Percentiles rank a stretch among this genome's conserved stretches.
phyloP scores from a whole-genome alignment of 2,797 vertebrate genomes.

The Pygocentrus nattereri region DNA sequence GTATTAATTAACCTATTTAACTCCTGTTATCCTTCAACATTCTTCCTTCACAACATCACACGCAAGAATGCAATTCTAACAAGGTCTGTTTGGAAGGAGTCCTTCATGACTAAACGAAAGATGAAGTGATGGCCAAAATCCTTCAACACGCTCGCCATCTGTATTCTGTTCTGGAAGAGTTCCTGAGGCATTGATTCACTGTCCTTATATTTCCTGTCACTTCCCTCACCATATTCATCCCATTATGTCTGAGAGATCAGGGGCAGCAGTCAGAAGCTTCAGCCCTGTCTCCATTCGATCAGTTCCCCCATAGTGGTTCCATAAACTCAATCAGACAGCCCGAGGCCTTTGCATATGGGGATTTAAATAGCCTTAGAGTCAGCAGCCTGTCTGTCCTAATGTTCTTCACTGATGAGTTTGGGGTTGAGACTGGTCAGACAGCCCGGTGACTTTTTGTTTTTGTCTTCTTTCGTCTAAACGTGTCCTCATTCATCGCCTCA shows the following conservation, averaged over 20 bases:
- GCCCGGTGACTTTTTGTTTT: slow-evolving; percentile 17
- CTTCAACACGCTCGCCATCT: background rate
- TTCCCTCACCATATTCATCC: slow-evolving; percentile 3
- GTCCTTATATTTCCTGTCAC: slow-evolving; percentile 5
- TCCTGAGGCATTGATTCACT: slow-evolving; percentile 10
- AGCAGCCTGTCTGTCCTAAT: slow-evolving; percentile 69
- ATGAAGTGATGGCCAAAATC: background rate
- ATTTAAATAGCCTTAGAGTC: slow-evolving; percentile 65
- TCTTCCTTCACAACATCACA: no score
- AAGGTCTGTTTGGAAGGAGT: no score
- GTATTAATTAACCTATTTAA: no score
- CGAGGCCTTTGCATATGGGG: slow-evolving; percentile 66
- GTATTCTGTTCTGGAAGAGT: background rate
- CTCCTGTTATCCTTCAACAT: no score
- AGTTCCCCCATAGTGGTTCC: slow-evolving; percentile 58
- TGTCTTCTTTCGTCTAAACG: slow-evolving; percentile 16
- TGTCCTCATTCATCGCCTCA: background rate
- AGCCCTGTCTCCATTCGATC: slow-evolving; percentile 26
- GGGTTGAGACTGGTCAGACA: slow-evolving; percentile 32
- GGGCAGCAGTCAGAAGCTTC: background rate
- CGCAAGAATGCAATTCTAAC: no score
- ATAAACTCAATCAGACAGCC: slow-evolving; percentile 67
- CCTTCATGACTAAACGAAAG: no score
- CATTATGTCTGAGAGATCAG: slow-evolving; percentile 30
- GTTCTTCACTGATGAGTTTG: slow-evolving; percentile 48